Percentiles rank a stretch among this genome's conserved stretches.
These are phyloP conservation scores for Catocala nupta DNA, from an alignment of 2,888 invertebrate genomes.

Conservation along the genomic window DNA sequence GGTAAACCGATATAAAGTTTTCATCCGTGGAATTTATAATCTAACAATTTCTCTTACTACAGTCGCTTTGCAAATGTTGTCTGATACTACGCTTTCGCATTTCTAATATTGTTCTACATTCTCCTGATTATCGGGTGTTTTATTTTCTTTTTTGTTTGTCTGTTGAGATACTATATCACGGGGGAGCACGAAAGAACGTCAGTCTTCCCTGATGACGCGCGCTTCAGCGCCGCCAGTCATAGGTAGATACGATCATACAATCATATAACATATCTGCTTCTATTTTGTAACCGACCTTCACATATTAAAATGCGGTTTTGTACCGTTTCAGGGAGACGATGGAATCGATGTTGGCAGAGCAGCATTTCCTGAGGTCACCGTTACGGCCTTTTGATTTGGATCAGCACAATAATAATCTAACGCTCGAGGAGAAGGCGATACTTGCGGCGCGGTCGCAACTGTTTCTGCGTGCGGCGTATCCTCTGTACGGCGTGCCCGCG, in stretches of 20 bases:
- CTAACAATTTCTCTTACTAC: slow-evolving; percentile 54
- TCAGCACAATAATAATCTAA: slow-evolving; percentile 90
- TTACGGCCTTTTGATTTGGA: slow-evolving; percentile 92
- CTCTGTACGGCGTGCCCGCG: slow-evolving; percentile 84
- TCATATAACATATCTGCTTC: slow-evolving; percentile 51
- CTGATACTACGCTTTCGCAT: slow-evolving; percentile 47
- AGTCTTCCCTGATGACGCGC: slow-evolving; percentile 85
- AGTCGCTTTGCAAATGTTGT: slow-evolving; percentile 40
- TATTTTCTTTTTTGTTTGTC: slow-evolving; percentile 82
- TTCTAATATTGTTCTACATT: slow-evolving; percentile 51
- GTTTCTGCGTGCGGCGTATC: slow-evolving; percentile 90
- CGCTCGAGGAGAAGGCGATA: slow-evolving; percentile 92
- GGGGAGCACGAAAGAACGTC: slow-evolving; percentile 85
- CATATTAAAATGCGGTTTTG: slow-evolving; percentile 41
- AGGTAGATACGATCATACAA: slow-evolving; percentile 79
- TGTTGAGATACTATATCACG: slow-evolving; percentile 87
- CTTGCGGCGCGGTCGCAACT: slow-evolving; percentile 92
- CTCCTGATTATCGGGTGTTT: slow-evolving; percentile 62
- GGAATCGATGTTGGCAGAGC: slow-evolving; percentile 95
- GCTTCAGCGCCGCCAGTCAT: slow-evolving; percentile 83
- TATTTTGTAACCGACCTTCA: slow-evolving; percentile 21
- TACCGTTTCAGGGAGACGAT: slow-evolving; percentile 92
- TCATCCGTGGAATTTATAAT: slow-evolving; percentile 64
- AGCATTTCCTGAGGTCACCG: slow-evolving; percentile 93
- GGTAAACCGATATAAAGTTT: slow-evolving; percentile 54